Percentiles rank a stretch among this genome's conserved stretches.
phyloP scores from a whole-genome alignment of 2,888 invertebrate genomes.

The Calliscelio sp. region DNA sequence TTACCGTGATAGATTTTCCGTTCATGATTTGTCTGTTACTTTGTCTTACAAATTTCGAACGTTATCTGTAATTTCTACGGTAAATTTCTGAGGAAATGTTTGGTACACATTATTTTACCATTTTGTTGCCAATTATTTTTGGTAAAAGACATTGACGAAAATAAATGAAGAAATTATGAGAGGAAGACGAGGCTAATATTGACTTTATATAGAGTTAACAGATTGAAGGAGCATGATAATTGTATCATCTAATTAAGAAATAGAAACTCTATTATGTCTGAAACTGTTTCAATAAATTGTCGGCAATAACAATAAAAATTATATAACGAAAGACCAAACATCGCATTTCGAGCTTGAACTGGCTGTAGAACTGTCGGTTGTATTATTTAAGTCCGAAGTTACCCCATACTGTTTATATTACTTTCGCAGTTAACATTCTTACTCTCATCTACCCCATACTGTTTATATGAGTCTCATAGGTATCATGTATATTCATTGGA shows the following conservation, averaged over 20 bases:
- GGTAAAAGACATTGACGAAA: neutral
- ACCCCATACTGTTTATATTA: constrained; percentile 64
- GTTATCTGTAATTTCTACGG: constrained; percentile 27
- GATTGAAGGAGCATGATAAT: neutral
- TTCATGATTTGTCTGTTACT: constrained; percentile 70
- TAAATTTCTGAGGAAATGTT: too few relatives aligned
- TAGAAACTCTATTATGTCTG: constrained; percentile 32
- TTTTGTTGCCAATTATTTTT: neutral
- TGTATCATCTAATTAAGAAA: constrained; percentile 44
- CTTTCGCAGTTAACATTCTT: constrained; percentile 63
- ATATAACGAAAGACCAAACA: constrained; percentile 31
- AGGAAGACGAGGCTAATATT: neutral
- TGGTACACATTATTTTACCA: constrained; percentile 15
- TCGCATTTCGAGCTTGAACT: constrained; percentile 25
- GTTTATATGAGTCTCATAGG: constrained; percentile 49
- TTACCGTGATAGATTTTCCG: constrained; percentile 69
- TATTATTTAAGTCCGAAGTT: constrained; percentile 52
- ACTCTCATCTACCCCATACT: constrained; percentile 63
- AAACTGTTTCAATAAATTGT: constrained; percentile 42
- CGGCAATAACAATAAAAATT: constrained; percentile 49
- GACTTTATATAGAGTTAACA: neutral
- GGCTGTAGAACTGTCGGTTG: constrained; percentile 29
- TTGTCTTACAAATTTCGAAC: constrained; percentile 71
- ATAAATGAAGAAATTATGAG: neutral
- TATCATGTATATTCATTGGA: constrained; percentile 51